Base-by-base conservation (phyloP, 2,888 invertebrate genomes). In the Heliconius aoede region DNA sequence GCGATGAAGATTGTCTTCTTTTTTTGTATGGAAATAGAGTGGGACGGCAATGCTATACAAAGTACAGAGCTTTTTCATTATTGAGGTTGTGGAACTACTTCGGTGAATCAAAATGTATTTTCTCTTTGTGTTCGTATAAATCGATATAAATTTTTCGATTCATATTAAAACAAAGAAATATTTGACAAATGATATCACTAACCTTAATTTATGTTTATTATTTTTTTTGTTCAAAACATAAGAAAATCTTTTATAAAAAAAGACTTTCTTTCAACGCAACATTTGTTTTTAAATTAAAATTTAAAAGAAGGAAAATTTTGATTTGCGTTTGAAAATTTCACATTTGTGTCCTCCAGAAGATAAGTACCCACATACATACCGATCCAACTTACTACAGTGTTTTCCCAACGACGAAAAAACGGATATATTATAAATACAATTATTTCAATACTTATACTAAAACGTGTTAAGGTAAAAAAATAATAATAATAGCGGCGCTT, bases 41-140 rank as follows among this genome's bases (percentile, higher is more conserved):
- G 51, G 28, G 21, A 65, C 71, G 73, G 73, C 65, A 73, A 61
- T 68, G 71, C 51, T 69, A 30, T 46, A 72, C 76, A n/a, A 65
- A 73, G 76, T 77, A 74, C 78, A 77, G 76, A 78, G 68, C 72
- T 77, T 76, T 55, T 60, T 55, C 26, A 62, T 69, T 73, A 76
- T 76, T 68, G 72, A 76, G 78, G 76, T 65, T 68, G 55, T 62
- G 24, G 76, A 72, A 55, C 61, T 76, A 81, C 80, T 82, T 79
- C 78, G 81, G 81, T 76, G 78, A 67, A 58, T 75, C 73, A 72
- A 82, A 82, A 81, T 81, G 82, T 82, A 82, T 76, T 36, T 11
- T 72, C 72, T 61, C 36, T 36, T 24, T 26, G 21, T 24, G 9
- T 21, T n/a, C n/a, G n/a, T n/a, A 4, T 36, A 36, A 36, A 36